Evolutionary conservation across 2,113 vertebrate species (phyloP).

Genomic region (Atlantisia rogersi): DNA sequence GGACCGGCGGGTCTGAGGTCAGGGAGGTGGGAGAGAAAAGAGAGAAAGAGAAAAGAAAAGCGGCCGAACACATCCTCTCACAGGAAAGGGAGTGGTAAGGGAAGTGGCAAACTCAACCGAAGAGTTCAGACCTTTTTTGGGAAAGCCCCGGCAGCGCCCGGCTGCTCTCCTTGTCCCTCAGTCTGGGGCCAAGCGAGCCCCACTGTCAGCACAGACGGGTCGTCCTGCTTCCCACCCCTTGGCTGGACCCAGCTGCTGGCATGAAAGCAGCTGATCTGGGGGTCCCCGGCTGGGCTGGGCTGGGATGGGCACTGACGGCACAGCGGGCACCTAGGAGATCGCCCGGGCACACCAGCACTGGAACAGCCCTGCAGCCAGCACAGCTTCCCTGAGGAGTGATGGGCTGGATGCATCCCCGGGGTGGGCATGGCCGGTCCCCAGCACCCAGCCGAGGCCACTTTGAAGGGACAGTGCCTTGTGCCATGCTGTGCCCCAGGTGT

Average conservation of each 20-base stretch:
- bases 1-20: neutral
- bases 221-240: neutral
- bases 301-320: neutral
- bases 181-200: neutral
- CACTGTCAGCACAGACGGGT: accelerated
- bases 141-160: conserved; percentile 49
- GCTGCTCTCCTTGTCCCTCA: neutral
- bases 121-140: conserved; percentile 73
- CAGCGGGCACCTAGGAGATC: accelerated
- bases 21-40: neutral
- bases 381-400: accelerated
- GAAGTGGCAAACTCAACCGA: conserved; percentile 67
- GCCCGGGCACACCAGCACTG: accelerated
- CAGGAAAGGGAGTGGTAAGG: conserved; percentile 75
- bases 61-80: conserved; percentile 40
- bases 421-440: neutral
- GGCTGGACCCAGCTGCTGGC: accelerated
- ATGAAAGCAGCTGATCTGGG: accelerated
- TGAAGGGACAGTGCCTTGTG: accelerated
- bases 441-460: neutral
- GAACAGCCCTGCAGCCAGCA: accelerated
- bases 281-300: neutral
- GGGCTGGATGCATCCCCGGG: neutral
- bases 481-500: neutral
- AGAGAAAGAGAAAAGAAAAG: conserved; percentile 51